Evolutionary conservation across 2,888 invertebrate species (phyloP).

Genomic region (Dexiosoma caninum): DNA sequence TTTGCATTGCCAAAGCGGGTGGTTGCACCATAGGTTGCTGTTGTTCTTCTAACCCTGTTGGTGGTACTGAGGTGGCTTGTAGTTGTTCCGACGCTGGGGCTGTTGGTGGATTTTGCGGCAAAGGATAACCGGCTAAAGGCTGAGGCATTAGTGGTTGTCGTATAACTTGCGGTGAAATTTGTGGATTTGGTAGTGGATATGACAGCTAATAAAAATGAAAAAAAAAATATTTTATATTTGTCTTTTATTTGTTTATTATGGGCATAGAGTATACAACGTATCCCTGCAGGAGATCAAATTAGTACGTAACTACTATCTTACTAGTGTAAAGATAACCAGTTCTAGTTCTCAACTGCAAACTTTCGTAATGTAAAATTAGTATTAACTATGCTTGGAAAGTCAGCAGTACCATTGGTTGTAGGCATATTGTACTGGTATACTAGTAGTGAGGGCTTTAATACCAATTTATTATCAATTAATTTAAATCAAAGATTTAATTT

Average conservation of each 20-base stretch:
- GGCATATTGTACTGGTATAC: too few relatives aligned
- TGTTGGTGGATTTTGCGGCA: constrained; percentile 54
- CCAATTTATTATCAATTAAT: too few relatives aligned
- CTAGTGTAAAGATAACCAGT: too few relatives aligned
- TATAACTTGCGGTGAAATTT: constrained; percentile 66
- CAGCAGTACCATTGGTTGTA: too few relatives aligned
- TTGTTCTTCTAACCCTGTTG: constrained; percentile 48
- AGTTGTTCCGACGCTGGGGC: constrained; percentile 49
- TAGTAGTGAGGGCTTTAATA: too few relatives aligned
- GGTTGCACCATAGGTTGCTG: constrained; percentile 48
- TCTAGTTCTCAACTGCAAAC: too few relatives aligned
- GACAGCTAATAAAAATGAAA: constrained; percentile 66
- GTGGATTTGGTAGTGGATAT: constrained; percentile 69
- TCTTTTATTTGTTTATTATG: background rate
- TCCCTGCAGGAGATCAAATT: too few relatives aligned
- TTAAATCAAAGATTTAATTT: too few relatives aligned
- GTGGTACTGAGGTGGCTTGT: constrained; percentile 48
- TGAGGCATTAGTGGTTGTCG: constrained; percentile 58
- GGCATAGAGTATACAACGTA: too few relatives aligned
- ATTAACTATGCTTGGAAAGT: too few relatives aligned
- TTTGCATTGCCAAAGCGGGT: constrained; percentile 56
- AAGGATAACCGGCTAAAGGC: constrained; percentile 53
- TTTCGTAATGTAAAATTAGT: too few relatives aligned
- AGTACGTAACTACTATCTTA: too few relatives aligned
- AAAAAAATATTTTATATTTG: background rate